These are phyloP conservation scores for Drosophila dunni DNA, from an alignment of 1,140 invertebrate species.

Conservation along the genomic window DNA sequence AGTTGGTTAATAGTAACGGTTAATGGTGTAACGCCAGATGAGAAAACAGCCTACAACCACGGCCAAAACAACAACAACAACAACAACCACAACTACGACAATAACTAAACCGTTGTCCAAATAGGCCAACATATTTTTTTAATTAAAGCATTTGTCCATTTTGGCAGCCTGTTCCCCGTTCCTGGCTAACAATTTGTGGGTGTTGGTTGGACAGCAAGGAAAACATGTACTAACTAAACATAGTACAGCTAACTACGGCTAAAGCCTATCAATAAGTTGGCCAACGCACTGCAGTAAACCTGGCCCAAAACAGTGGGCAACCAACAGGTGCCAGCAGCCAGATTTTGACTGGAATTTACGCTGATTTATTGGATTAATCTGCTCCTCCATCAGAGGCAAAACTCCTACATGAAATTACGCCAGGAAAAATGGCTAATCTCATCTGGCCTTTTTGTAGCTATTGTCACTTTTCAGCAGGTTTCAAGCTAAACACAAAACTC, in stretches of 20 bases:
- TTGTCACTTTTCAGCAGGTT: too few species aligned
- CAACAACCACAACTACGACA: constrained; percentile 10
- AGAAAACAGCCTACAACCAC: constrained; percentile 8
- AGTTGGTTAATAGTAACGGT: constrained; percentile 65
- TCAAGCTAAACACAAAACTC: too few species aligned
- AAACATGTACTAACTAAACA: constrained; percentile 29
- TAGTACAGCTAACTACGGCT: constrained; percentile 12
- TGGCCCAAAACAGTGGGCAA: constrained; percentile 28
- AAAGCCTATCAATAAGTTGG: constrained; percentile 18
- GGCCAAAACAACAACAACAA: constrained; percentile 19
- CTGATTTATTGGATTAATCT: constrained; percentile 19
- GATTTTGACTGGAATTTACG: not conserved
- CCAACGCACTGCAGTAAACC: constrained; percentile 40
- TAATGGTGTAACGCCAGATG: constrained; percentile 67
- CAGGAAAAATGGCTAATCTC: constrained; percentile 2
- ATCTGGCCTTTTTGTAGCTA: not conserved
- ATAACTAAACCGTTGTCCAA: constrained; percentile 28
- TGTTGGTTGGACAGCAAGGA: constrained; percentile 52
- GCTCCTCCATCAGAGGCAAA: not conserved
- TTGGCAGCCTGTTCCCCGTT: constrained; percentile 27
- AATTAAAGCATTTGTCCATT: constrained; percentile 76
- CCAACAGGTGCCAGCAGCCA: constrained; percentile 32
- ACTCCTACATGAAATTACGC: not conserved
- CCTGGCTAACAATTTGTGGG: constrained; percentile 57
- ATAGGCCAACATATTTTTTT: constrained; percentile 77